phyloP scores from a whole-genome alignment of 2,113 vertebrate species.

The Nipponia nippon region DNA sequence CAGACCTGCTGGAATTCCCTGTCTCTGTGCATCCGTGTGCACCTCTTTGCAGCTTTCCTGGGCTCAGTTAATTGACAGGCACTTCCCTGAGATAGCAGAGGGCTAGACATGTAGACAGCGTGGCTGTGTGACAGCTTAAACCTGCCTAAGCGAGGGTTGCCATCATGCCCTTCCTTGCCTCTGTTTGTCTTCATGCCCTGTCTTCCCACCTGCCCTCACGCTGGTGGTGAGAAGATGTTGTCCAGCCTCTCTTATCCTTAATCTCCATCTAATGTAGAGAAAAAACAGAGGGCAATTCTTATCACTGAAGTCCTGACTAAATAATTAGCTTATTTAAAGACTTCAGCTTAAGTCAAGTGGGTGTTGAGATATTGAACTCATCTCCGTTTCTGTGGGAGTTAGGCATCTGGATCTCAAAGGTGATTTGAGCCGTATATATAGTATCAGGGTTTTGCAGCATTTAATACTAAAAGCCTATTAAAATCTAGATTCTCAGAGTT shows the following conservation, averaged over 20 bases:
- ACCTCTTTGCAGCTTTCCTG: not conserved
- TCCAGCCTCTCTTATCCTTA: not conserved
- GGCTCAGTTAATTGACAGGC: not conserved
- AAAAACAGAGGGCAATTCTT: not conserved
- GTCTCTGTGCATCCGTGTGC: not conserved
- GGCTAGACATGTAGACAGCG: not conserved
- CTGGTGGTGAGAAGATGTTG: not conserved
- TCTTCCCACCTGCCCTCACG: not conserved
- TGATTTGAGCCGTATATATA: not conserved
- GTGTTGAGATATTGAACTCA: not conserved
- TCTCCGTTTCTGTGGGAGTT: not conserved
- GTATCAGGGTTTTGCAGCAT: not conserved
- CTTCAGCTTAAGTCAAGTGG: not conserved
- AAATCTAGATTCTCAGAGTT: conserved; percentile 36
- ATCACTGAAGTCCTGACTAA: not conserved
- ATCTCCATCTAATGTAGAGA: not conserved
- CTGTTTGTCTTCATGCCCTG: not conserved
- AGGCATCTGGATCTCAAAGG: not conserved
- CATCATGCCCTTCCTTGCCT: not conserved
- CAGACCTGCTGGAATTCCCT: not conserved
- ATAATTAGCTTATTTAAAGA: conserved; percentile 8
- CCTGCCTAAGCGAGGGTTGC: not conserved
- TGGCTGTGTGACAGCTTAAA: not conserved
- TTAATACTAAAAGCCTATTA: conserved; percentile 55
- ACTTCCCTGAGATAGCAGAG: not conserved